Conservation (phyloP, 1,140 invertebrate genomes). For the Protaetia brevitarsis region DNA sequence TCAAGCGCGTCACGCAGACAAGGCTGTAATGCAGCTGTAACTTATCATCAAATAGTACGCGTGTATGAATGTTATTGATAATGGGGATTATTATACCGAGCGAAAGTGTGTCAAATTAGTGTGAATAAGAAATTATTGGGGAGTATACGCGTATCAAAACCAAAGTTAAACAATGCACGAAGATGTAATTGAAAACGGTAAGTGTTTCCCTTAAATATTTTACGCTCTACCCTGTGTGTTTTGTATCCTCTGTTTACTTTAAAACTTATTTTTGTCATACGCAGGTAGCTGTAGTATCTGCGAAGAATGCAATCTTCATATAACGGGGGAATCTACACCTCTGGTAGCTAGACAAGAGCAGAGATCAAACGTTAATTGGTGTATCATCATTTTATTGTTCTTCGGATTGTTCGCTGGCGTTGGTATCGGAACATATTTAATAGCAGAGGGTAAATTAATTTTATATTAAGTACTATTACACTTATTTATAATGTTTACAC, state of each 20-base stretch:
- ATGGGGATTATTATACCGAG: background rate
- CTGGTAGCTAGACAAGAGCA: background rate
- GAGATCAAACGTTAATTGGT: background rate
- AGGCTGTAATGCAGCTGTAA: background rate
- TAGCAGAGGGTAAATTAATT: background rate
- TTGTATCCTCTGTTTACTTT: background rate
- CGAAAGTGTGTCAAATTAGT: background rate
- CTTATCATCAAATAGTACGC: background rate
- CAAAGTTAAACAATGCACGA: background rate
- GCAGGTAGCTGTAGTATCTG: background rate
- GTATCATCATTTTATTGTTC: background rate
- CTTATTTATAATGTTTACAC: too few species aligned
- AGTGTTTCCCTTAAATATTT: background rate
- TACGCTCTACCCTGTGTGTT: background rate
- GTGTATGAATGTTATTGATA: background rate
- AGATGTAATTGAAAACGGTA: background rate
- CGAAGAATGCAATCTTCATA: background rate
- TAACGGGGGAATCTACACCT: background rate
- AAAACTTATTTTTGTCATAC: too few species aligned
- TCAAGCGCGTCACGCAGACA: too few species aligned
- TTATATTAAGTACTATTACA: background rate
- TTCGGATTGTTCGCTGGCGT: background rate
- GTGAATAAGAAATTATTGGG: background rate
- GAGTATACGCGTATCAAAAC: background rate
- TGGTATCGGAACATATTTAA: background rate